Evolutionary conservation across 2,797 vertebrate species (phyloP).

Genomic region (Tenualosa thibaudeaui): DNA sequence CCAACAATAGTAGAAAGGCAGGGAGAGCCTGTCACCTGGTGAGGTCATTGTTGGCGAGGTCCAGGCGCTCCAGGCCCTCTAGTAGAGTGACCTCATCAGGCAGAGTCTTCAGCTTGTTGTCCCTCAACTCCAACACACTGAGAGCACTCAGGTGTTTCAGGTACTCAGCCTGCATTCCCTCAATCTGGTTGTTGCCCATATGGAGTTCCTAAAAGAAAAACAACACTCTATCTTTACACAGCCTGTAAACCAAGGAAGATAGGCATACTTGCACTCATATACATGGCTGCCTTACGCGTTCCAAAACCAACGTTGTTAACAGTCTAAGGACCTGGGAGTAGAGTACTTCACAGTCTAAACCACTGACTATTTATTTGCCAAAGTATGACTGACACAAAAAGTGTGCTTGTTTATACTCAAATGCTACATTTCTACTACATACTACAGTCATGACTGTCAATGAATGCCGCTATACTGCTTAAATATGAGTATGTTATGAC

Average conservation of each 20-base stretch:
- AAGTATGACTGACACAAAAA: no score
- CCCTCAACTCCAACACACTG: conserved; percentile 80
- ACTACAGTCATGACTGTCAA: not conserved
- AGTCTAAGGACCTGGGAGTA: not conserved
- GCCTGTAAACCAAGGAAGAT: not conserved
- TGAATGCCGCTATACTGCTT: not conserved
- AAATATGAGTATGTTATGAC: not conserved
- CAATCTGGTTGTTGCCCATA: conserved; percentile 85
- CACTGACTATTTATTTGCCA: not conserved
- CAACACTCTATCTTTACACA: not conserved
- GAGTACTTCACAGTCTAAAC: not conserved
- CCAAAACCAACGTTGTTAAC: no score
- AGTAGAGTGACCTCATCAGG: conserved; percentile 82
- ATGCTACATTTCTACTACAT: no score
- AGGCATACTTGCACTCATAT: not conserved
- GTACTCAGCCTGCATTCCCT: conserved; percentile 71
- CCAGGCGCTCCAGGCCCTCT: conserved; percentile 80
- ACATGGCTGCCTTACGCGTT: not conserved
- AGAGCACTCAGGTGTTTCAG: conserved; percentile 78
- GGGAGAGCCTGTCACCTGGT: conserved; percentile 69
- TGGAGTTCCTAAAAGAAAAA: conserved; percentile 75
- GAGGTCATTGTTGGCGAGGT: conserved; percentile 85
- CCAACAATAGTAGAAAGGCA: not conserved
- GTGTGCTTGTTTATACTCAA: no score
- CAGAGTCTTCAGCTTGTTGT: conserved; percentile 83